Evolutionary conservation across 2,888 invertebrate genomes (phyloP).

Genomic region (Agrochola macilenta): DNA sequence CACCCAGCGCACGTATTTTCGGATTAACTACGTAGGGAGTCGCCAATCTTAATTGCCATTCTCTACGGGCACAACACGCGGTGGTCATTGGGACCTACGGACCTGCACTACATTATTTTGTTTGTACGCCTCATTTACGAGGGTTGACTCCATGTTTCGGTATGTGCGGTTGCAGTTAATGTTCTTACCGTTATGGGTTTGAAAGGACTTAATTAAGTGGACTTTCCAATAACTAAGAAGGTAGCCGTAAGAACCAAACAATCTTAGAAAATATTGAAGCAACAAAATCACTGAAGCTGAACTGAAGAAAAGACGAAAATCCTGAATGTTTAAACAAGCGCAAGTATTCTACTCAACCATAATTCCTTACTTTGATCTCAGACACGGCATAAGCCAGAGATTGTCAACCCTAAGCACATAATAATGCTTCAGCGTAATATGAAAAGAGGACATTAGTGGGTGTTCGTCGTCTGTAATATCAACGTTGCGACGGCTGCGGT

Average conservation of each 20-base stretch:
- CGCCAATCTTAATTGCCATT: conserved; percentile 88
- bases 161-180: conserved; percentile 70
- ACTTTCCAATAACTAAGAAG: not conserved
- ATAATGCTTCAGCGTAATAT: conserved; percentile 88
- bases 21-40: conserved; percentile 88
- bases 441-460: conserved; percentile 88
- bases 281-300: conserved; percentile 5
- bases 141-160: conserved; percentile 80
- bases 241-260: not conserved
- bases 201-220: conserved; percentile 47
- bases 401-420: conserved; percentile 87
- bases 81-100: conserved; percentile 83
- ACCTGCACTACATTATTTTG: conserved; percentile 86
- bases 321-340: conserved; percentile 55
- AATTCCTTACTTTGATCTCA: conserved; percentile 73
- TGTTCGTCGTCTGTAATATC: conserved; percentile 86
- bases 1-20: conserved; percentile 88
- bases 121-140: conserved; percentile 83
- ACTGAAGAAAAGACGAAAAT: conserved; percentile 36
- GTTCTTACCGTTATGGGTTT: conserved; percentile 56
- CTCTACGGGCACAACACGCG: conserved; percentile 75
- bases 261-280: not conserved
- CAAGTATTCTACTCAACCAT: conserved; percentile 64
- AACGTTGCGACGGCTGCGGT: conserved; percentile 85
- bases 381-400: conserved; percentile 78